Percentiles rank a stretch among this genome's conserved stretches.
Evolutionary conservation across 2,113 vertebrate genomes (phyloP).

Genomic region (Phainopepla nitens): DNA sequence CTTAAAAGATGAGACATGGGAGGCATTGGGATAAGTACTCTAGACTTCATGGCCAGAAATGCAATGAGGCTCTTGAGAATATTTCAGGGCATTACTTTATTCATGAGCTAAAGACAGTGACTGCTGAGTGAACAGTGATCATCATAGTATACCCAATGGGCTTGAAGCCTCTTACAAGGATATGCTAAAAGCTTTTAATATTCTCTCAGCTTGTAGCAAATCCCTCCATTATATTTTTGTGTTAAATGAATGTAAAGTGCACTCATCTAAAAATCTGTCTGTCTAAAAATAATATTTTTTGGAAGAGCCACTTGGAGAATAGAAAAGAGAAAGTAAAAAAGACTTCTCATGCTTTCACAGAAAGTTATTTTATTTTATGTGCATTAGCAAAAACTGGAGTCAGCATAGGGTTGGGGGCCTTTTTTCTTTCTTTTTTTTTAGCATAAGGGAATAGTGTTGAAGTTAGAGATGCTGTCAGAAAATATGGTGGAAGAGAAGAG

Average conservation of each 20-base stretch:
- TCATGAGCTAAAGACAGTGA: slow-evolving; percentile 13
- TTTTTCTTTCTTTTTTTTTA: background rate
- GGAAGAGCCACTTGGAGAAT: background rate
- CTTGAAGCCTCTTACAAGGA: background rate
- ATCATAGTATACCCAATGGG: background rate
- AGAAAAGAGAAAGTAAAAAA: background rate
- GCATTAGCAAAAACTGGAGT: background rate
- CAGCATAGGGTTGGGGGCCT: background rate
- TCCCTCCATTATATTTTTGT: slow-evolving; percentile 11
- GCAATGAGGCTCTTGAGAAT: slow-evolving; percentile 4
- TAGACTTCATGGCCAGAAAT: background rate
- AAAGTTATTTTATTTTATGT: slow-evolving; percentile 1
- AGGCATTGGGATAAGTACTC: background rate
- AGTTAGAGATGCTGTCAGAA: background rate
- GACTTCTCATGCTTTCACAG: background rate
- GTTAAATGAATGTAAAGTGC: slow-evolving; percentile 5
- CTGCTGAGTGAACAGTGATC: background rate
- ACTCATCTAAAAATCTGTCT: slow-evolving; percentile 31
- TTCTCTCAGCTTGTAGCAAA: background rate
- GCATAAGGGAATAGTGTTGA: background rate
- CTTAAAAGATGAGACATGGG: background rate
- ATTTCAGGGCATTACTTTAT: slow-evolving; percentile 38
- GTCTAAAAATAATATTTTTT: slow-evolving; percentile 57
- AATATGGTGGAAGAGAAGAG: background rate
- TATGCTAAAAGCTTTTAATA: slow-evolving; percentile 24